These are phyloP conservation scores for Protobothrops flavoviridis DNA, from an alignment of 2,113 vertebrate species.

Conservation along the genomic window DNA sequence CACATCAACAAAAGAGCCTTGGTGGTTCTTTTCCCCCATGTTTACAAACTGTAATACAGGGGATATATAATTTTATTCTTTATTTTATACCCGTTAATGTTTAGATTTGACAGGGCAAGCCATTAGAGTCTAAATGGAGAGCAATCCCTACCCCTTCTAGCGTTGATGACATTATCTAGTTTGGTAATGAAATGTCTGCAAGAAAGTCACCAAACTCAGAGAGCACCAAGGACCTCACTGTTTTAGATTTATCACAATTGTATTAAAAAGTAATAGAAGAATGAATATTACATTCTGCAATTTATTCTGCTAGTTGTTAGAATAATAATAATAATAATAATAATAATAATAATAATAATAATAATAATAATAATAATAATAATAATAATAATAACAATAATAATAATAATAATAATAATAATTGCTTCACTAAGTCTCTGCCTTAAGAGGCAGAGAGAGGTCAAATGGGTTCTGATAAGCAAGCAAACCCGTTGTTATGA, in stretches of 20 bases:
- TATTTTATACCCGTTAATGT: no score
- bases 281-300: background rate
- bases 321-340: background rate
- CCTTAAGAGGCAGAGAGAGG: background rate
- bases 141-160: no score
- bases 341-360: no score
- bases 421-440: background rate
- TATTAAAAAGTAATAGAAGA: background rate
- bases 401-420: no score
- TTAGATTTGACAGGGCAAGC: no score
- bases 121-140: no score
- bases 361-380: no score
- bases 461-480: background rate
- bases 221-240: background rate
- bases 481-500: background rate
- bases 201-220: background rate
- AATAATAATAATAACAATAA: background rate
- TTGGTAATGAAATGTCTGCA: background rate
- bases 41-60: background rate
- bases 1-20: background rate
- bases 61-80: no score
- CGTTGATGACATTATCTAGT: background rate
- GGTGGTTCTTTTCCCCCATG: background rate
- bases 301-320: background rate
- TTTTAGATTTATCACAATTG: background rate